Evolutionary conservation across 2,797 vertebrate species (phyloP), one percentile per base, ranked within the genome.

Genomic region (Sebastes glaucus): DNA sequence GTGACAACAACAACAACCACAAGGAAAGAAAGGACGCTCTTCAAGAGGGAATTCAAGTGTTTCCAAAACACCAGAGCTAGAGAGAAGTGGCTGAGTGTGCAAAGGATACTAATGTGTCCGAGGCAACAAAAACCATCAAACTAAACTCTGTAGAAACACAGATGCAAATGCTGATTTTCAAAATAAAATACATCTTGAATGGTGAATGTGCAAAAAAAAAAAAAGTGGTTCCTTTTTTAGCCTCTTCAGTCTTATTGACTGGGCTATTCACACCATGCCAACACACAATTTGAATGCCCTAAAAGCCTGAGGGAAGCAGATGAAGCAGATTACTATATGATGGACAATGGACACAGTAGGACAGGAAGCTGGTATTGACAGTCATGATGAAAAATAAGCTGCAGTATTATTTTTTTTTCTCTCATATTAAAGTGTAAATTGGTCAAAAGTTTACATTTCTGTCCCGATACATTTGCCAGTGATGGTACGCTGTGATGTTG

Each of bases 1-100:
- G 61, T 49, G 60, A 88, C 67, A 82, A 75, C 69, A 90, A 52
- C 42, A 46, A 80, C 73, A 87, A 80, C 71, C 70, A 76, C 55
- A 71, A 27, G 59, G 63, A 38, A 61, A 71, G 23, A 77, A 32
- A 59, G 18, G 35, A 76, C 46, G 53, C 33, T 57, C 3, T 28
- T 16, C 7, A 65, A 22, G 71, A 63, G 25, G 32, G 27, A 53
- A 22, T 28, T 88, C 88, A 93, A 90, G 87, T 32, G 66, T 60
- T 55, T 66, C 35, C 67, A 25, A 53, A 70, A 32, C 35, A 38
- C 23, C 59, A 66, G 80, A 83, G 82, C 80, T 74, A 78, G 82
- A 78, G 38, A 72, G 6, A 78, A 67, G 67, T 38, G 18, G 61
- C 2, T 11, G 18, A 46, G 0, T 38, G 1, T 38, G 7, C 18